Conservation (phyloP, 2,888 invertebrate genomes). For the Drosophila colorata region DNA sequence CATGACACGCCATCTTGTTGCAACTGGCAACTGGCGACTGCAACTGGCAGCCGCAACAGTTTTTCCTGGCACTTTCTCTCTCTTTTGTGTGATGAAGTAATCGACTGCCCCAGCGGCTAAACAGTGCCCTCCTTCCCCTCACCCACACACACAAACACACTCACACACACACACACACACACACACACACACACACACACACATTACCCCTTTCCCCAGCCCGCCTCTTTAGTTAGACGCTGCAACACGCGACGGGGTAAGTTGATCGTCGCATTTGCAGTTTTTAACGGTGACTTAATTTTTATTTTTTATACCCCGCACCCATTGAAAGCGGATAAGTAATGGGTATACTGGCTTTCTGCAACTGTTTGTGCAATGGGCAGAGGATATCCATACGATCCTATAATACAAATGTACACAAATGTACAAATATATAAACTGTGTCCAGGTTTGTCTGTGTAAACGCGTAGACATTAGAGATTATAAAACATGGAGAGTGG, state of each 20-base stretch:
- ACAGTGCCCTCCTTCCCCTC: background rate
- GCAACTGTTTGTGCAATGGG: too few species aligned
- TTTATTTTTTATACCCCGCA: slow-evolving; percentile 34
- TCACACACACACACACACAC: too few species aligned
- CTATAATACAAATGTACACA: too few species aligned
- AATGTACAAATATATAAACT: too few species aligned
- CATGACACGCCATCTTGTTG: slow-evolving; percentile 75
- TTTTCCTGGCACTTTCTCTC: slow-evolving; percentile 78
- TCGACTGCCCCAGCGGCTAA: slow-evolving; percentile 40
- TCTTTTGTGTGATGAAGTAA: slow-evolving; percentile 69
- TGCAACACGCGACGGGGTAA: slow-evolving; percentile 42
- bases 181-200: too few species aligned
- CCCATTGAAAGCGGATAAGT: background rate
- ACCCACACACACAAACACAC: too few species aligned
- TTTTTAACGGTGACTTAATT: slow-evolving; percentile 70
- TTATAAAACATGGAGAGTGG: too few species aligned
- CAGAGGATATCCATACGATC: too few species aligned
- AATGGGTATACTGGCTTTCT: background rate
- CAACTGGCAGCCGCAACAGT: slow-evolving; percentile 41
- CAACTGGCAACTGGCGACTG: slow-evolving; percentile 34
- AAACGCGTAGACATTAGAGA: too few species aligned
- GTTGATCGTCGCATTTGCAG: slow-evolving; percentile 54
- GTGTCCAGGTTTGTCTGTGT: background rate
- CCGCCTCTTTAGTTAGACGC: background rate
- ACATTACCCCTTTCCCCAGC: too few species aligned